These are phyloP conservation scores for Sphinx pinastri DNA, from an alignment of 2,888 invertebrate genomes.

Conservation along the genomic window DNA sequence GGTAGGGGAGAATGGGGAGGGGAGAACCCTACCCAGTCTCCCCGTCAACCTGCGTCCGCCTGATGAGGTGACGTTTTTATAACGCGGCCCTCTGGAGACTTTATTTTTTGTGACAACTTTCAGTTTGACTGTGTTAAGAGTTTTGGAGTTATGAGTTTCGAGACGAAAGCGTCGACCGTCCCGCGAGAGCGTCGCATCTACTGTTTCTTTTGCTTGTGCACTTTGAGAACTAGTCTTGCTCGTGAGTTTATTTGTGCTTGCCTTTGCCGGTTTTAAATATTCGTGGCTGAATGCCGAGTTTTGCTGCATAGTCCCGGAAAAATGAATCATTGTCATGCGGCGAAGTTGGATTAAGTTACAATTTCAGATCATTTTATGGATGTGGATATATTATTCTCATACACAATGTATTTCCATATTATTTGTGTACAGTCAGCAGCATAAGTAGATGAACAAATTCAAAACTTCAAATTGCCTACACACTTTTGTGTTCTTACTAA, in stretches of 20 bases:
- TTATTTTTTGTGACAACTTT: constrained; percentile 47
- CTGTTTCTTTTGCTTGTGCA: constrained; percentile 3
- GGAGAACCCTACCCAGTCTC: not conserved
- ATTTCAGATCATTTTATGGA: too few relatives aligned
- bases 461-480: too few relatives aligned
- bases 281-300: not conserved
- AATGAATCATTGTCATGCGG: too few relatives aligned
- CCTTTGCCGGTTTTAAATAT: not conserved
- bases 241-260: constrained; percentile 1
- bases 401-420: too few relatives aligned
- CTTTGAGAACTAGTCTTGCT: constrained; percentile 3
- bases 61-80: constrained; percentile 54
- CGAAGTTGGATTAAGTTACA: too few relatives aligned
- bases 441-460: too few relatives aligned
- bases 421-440: too few relatives aligned
- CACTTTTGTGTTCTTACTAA: too few relatives aligned
- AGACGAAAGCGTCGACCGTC: constrained; percentile 11
- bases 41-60: constrained; percentile 34
- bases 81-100: constrained; percentile 44
- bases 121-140: constrained; percentile 41
- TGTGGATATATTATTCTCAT: too few relatives aligned
- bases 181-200: not conserved
- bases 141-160: constrained; percentile 31
- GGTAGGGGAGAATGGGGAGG: constrained; percentile 35
- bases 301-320: too few relatives aligned